Conservation (phyloP, 2,888 invertebrate species). For the Stenichneumon culpator region DNA sequence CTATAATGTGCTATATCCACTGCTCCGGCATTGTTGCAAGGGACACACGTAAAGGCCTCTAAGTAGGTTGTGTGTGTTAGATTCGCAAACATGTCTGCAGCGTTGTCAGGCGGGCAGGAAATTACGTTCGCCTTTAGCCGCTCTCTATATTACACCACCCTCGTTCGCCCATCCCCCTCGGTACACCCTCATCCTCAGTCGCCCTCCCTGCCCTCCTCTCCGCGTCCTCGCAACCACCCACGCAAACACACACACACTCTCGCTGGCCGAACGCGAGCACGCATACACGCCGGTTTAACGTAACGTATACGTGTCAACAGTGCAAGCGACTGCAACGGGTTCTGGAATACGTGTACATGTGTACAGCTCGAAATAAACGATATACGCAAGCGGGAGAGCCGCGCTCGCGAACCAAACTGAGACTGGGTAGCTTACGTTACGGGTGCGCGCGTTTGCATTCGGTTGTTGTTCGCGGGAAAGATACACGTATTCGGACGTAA, state of each 20-base stretch:
- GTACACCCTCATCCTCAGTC: constrained; percentile 22
- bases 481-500: constrained; percentile 9
- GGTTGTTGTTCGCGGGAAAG: constrained; percentile 68
- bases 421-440: neutral
- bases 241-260: constrained; percentile 36
- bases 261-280: constrained; percentile 13
- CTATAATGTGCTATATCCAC: constrained; percentile 41
- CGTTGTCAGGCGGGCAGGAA: constrained; percentile 84
- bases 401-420: constrained; percentile 30
- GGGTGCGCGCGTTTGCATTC: constrained; percentile 25
- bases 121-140: constrained; percentile 85
- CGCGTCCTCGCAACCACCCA: constrained; percentile 49
- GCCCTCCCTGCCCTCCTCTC: constrained; percentile 1
- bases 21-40: constrained; percentile 77
- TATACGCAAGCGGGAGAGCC: constrained; percentile 24
- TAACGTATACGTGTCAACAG: constrained; percentile 55
- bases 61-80: constrained; percentile 82
- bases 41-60: constrained; percentile 79
- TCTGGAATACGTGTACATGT: neutral
- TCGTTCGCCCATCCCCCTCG: constrained; percentile 46
- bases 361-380: constrained; percentile 11
- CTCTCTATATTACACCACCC: constrained; percentile 83
- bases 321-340: constrained; percentile 7
- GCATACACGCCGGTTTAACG: constrained; percentile 50
- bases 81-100: constrained; percentile 84